These are phyloP conservation scores for Megatriorchis doriae DNA, from an alignment of 2,113 vertebrate genomes.

Conservation along the genomic window DNA sequence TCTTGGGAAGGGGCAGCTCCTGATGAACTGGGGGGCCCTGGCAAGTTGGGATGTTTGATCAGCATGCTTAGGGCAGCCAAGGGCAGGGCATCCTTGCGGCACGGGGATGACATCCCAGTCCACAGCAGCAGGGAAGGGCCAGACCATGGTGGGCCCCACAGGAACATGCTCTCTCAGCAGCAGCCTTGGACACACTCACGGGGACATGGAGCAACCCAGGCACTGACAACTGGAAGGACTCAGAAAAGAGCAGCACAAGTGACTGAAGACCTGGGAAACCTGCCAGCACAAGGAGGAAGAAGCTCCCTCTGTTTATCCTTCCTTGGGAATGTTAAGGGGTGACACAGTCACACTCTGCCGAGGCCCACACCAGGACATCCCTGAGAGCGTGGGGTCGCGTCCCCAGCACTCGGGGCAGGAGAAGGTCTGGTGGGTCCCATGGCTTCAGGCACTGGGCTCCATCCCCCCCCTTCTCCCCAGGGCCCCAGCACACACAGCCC, in stretches of 20 bases:
- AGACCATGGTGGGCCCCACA: fast-evolving
- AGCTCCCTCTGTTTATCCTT: conserved; percentile 40
- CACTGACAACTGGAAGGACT: not conserved
- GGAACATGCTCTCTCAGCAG: not conserved
- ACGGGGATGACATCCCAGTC: not conserved
- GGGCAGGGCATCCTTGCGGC: fast-evolving
- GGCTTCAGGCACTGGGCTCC: not conserved
- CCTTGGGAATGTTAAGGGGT: conserved; percentile 4
- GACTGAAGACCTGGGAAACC: not conserved
- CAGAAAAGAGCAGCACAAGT: not conserved
- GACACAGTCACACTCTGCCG: not conserved
- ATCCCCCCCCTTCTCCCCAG: not conserved
- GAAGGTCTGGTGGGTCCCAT: conserved; percentile 30
- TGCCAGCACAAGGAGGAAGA: conserved; percentile 11
- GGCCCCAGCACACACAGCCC: not conserved
- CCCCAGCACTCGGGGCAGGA: not conserved
- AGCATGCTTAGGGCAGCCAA: not conserved
- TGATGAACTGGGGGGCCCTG: fast-evolving
- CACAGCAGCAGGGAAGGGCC: not conserved
- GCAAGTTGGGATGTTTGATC: fast-evolving
- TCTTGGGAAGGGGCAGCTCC: not conserved
- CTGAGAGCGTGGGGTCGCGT: not conserved
- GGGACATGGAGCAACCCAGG: not conserved
- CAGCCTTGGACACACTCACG: fast-evolving
- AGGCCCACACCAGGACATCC: not conserved